These are phyloP conservation scores for Nyctereutes procyonoides DNA, from an alignment of 2,113 vertebrate genomes.

Conservation along the genomic window DNA sequence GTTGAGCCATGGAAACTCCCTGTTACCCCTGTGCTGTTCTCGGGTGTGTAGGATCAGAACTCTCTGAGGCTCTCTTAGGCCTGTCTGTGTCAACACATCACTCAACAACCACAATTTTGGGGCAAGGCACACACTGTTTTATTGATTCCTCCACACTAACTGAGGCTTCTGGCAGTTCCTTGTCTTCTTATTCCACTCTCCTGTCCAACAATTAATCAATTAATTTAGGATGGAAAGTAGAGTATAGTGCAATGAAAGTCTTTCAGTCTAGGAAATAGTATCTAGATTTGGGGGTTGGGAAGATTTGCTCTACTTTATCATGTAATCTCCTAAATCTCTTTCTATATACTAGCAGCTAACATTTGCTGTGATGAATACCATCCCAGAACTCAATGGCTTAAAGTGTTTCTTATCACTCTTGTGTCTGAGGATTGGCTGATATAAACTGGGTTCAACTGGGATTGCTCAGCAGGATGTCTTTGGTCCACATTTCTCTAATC, in stretches of 20 bases:
- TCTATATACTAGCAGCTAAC: not conserved
- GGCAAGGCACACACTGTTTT: not conserved
- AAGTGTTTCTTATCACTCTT: not conserved
- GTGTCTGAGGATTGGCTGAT: not conserved
- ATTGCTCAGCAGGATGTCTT: not conserved
- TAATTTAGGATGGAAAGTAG: not conserved
- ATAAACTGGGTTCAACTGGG: not conserved
- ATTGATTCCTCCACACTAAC: not conserved
- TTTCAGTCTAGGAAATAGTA: not conserved
- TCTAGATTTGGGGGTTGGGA: not conserved
- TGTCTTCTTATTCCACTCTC: not conserved
- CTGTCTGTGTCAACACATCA: not conserved
- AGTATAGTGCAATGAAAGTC: not conserved
- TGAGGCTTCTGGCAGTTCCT: not conserved
- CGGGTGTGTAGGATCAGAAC: not conserved
- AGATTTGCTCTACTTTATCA: not conserved
- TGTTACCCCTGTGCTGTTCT: not conserved
- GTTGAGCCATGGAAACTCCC: not conserved
- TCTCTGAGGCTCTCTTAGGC: not conserved
- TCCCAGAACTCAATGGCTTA: not conserved
- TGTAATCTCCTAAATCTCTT: not conserved
- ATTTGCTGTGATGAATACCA: not conserved
- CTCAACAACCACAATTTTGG: not conserved
- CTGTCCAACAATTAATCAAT: not conserved
- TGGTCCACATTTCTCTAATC: not conserved